These are phyloP conservation scores for Collichthys lucidus DNA, from an alignment of 2,113 vertebrate species.

Conservation along the genomic window DNA sequence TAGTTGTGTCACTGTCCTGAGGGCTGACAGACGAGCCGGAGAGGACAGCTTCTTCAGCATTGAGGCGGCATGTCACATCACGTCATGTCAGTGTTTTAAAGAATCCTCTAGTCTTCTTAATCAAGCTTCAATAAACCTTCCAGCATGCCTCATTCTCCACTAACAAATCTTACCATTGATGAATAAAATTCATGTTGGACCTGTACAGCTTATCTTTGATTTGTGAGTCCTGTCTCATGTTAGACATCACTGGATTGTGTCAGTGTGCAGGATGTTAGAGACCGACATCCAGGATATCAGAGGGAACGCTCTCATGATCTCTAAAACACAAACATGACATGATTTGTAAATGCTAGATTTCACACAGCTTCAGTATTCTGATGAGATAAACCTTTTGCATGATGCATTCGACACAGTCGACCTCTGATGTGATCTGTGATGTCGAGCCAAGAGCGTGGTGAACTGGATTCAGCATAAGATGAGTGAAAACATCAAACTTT, in stretches of 20 bases:
- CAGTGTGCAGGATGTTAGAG: constrained; percentile 1
- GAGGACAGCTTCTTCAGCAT: too few relatives aligned
- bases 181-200: neutral
- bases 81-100: too few relatives aligned
- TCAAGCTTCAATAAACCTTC: too few relatives aligned
- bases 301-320: neutral
- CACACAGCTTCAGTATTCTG: neutral
- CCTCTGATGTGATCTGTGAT: neutral
- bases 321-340: constrained; percentile 1
- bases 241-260: neutral
- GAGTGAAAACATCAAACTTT: neutral
- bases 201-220: neutral
- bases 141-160: too few relatives aligned
- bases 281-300: constrained; percentile 2
- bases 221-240: neutral
- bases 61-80: too few relatives aligned
- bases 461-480: neutral
- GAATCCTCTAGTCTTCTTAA: too few relatives aligned
- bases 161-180: too few relatives aligned
- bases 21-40: too few relatives aligned
- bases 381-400: neutral
- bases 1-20: too few relatives aligned
- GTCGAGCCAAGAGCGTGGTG: neutral
- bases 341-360: neutral
- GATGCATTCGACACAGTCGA: neutral